These are phyloP conservation scores for Bostrychus sinensis DNA, from an alignment of 2,113 vertebrate genomes.

Conservation along the genomic window DNA sequence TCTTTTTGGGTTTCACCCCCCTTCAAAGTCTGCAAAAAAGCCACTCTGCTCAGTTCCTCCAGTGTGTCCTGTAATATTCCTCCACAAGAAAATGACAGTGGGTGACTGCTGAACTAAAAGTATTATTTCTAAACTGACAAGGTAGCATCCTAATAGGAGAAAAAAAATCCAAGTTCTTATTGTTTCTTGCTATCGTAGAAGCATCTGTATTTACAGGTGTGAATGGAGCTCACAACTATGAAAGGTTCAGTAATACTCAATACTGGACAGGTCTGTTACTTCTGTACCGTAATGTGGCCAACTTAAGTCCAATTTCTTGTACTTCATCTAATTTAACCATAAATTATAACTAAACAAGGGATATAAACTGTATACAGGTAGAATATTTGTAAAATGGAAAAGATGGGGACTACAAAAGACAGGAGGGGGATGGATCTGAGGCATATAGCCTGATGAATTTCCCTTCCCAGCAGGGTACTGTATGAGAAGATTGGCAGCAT, in stretches of 20 bases:
- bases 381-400: constrained; percentile 48
- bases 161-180: constrained; percentile 85
- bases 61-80: constrained; percentile 67
- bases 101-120: constrained; percentile 85
- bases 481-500: constrained; percentile 85
- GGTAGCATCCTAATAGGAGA: constrained; percentile 91
- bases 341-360: constrained; percentile 79
- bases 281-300: constrained; percentile 86
- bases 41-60: constrained; percentile 77
- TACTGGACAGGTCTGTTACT: constrained; percentile 83
- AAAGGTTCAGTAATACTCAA: constrained; percentile 87
- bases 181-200: constrained; percentile 45
- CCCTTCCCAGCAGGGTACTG: constrained; percentile 79
- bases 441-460: constrained; percentile 82
- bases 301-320: constrained; percentile 84
- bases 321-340: constrained; percentile 84
- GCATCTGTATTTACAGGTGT: too few species aligned
- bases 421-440: constrained; percentile 53
- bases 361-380: constrained; percentile 80
- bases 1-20: constrained; percentile 71
- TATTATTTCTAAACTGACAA: constrained; percentile 98
- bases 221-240: constrained; percentile 85
- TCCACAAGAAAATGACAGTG: constrained; percentile 54
- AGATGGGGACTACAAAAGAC: constrained; percentile 25
- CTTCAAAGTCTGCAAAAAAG: constrained; percentile 79